Evolutionary conservation across 2,797 vertebrate species (phyloP), one percentile per base, ranked within the genome.

Genomic region (Pantherophis alleghaniensis): DNA sequence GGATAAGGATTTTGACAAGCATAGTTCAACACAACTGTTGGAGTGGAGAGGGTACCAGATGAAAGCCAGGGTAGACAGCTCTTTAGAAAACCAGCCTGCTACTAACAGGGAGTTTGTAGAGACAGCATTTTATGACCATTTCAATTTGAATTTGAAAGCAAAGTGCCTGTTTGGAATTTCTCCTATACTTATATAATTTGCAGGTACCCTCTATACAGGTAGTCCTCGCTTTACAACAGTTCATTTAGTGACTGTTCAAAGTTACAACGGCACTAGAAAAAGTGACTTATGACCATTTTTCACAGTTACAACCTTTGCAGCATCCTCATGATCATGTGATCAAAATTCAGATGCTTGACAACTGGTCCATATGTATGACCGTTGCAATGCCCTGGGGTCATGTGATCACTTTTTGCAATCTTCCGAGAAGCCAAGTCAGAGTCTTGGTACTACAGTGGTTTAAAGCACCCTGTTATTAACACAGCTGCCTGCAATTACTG

Each of bases 141-240:
- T 89, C 87, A 90, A 90, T 96, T 95, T 92, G 37, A 9, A 88
- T 94, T 94, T 94, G 93, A 96, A 91, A 95, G 92, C 94, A 96
- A 92, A 95, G 96, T 95, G 92, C 89, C 79, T 83, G 66, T 6
- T 92, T 92, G 59, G 94, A 90, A 96, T 96, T 96, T 96, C 91
- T 92, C 96, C 95, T 91, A 91, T 93, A 93, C 57, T 93, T 51
- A 28, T 86, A 89, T 92, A 6, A 86, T 6, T 4, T 51, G 94
- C 60, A 91, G 93, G 94, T 92, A 93, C 90, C 47, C 96, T 86
- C 89, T 66, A n/a, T n/a, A 66, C 26, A 66, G 4, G 26, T 66
- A 66, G 61, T 28, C 3, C 61, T n/a, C 1, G 26, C 0, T 47
- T n/a, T 66, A 66, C 26, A 28, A 12, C 61, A 13, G 61, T 28